Conservation (phyloP, 2,888 invertebrate species). For the Pristionchus japonicus region DNA sequence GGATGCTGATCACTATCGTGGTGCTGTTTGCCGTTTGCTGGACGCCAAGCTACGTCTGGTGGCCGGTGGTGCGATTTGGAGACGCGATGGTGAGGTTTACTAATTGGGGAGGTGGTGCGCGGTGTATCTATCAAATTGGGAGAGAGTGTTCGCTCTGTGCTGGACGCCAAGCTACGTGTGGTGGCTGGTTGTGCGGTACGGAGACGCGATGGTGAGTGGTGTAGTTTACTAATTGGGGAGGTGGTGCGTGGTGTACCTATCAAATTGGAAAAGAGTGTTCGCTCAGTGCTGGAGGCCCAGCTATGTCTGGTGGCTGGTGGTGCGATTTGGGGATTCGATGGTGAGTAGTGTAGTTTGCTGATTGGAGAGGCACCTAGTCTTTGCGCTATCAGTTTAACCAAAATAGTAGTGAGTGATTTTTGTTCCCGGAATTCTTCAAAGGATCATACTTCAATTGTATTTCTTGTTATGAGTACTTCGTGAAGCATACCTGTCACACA, state of each 20-base stretch:
- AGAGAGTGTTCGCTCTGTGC: conserved; percentile 90
- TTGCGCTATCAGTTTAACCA: too few relatives aligned
- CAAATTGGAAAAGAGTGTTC: conserved; percentile 80
- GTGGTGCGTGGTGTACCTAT: background rate
- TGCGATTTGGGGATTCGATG: conserved; percentile 61
- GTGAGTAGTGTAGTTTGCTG: conserved; percentile 46
- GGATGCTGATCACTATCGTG: too few relatives aligned
- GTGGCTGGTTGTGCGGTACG: conserved; percentile 63
- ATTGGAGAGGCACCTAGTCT: too few relatives aligned
- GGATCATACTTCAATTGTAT: too few relatives aligned
- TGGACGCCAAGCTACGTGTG: conserved; percentile 83
- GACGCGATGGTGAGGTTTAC: background rate
- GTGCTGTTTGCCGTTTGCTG: conserved; percentile 88
- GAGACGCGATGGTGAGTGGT: conserved; percentile 59
- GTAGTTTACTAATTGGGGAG: background rate
- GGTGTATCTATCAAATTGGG: background rate
- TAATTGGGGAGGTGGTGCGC: background rate
- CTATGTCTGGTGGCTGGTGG: conserved; percentile 64
- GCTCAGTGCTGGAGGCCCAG: conserved; percentile 90
- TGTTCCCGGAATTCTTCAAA: too few relatives aligned
- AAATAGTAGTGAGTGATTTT: too few relatives aligned
- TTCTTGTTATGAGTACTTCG: too few relatives aligned
- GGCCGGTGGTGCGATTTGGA: conserved; percentile 60
- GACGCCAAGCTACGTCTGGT: conserved; percentile 65
- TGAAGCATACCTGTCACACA: too few relatives aligned